Percentiles rank a stretch among this genome's conserved stretches.
Evolutionary conservation across 2,113 vertebrate genomes (phyloP).

Genomic region (Zeus faber): DNA sequence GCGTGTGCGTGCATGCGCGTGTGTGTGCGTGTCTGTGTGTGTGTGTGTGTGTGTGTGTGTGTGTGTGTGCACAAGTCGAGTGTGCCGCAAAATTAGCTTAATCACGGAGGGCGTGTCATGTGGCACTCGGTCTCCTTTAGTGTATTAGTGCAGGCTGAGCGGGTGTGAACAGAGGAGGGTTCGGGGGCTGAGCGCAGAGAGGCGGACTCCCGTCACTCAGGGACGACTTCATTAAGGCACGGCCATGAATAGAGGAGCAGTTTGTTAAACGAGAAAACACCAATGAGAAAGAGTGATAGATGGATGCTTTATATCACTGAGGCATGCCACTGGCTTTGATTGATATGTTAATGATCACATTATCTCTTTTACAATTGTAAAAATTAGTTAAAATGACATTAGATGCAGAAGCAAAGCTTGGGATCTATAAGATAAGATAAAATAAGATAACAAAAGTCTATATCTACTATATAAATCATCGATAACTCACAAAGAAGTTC

Average conservation of each 20-base stretch:
- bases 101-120: slow-evolving; percentile 5
- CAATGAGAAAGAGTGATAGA: not conserved
- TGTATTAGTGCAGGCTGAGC: slow-evolving; percentile 44
- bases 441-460: too few relatives aligned
- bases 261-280: not conserved
- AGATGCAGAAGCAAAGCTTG: too few relatives aligned
- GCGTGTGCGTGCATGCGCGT: not conserved
- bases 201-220: slow-evolving; percentile 32
- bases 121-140: not conserved
- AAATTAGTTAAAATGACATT: too few relatives aligned
- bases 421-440: too few relatives aligned
- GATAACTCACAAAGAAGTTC: too few relatives aligned
- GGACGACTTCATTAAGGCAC: slow-evolving; percentile 55
- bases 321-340: too few relatives aligned
- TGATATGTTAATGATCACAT: too few relatives aligned
- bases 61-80: not conserved
- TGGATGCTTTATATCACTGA: not conserved
- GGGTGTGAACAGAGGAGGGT: slow-evolving; percentile 63
- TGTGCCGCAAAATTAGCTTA: slow-evolving; percentile 14
- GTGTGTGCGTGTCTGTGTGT: not conserved
- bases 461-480: too few relatives aligned
- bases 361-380: too few relatives aligned
- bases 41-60: not conserved
- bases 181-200: slow-evolving; percentile 39
- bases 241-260: slow-evolving; percentile 48